Evolutionary conservation across 1,140 invertebrate species (phyloP).

Genomic region (Chionoecetes opilio): DNA sequence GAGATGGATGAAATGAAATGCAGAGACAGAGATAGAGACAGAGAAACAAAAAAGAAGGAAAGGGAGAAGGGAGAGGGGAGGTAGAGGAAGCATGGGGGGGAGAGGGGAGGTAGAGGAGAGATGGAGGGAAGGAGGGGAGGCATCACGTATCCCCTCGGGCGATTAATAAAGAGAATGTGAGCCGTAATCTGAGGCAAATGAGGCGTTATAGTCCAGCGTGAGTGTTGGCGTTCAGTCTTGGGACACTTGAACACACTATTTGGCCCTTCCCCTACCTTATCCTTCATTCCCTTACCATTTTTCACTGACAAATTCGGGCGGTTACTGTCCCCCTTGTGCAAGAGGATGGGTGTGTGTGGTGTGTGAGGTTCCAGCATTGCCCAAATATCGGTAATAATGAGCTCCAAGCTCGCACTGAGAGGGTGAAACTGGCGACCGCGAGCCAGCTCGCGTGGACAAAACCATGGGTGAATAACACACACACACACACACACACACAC

Average conservation of each 20-base stretch:
- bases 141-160: background rate
- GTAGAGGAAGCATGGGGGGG: background rate
- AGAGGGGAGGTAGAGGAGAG: slow-evolving; percentile 37
- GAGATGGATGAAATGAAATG: background rate
- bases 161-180: slow-evolving; percentile 31
- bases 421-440: too few species aligned
- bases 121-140: background rate
- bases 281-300: background rate
- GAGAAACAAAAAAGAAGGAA: background rate
- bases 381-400: too few species aligned
- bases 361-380: too few species aligned
- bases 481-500: slow-evolving; percentile 5
- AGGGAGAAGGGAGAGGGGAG: background rate
- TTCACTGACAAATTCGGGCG: too few species aligned
- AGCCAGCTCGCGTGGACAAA: too few species aligned
- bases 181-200: background rate
- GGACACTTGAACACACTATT: background rate
- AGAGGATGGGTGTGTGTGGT: too few species aligned
- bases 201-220: background rate
- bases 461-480: too few species aligned
- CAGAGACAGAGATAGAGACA: background rate
- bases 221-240: background rate
- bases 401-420: too few species aligned
- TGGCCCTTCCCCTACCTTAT: background rate
- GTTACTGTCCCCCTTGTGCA: too few species aligned